Base-by-base conservation (phyloP, 1,140 invertebrate genomes). In the Dryas iulia region DNA sequence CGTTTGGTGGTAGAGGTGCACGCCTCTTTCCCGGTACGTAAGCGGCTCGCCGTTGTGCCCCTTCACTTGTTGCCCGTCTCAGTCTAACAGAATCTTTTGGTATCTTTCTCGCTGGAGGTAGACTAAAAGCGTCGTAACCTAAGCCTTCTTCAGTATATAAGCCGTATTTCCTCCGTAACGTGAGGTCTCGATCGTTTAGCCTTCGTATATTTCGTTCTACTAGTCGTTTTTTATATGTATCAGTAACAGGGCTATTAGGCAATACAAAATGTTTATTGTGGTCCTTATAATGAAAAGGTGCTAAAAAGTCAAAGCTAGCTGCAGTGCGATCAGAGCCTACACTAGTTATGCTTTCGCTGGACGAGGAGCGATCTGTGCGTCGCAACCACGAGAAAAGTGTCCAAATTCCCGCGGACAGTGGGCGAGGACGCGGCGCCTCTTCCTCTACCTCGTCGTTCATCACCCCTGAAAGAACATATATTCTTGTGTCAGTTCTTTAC, bases 251-350 rank as follows among this genome's bases (percentile, higher is more conserved):
- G 11, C 88, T 90, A 3, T 82, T 78, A 18, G 89, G 76, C 64
- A 93, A 78, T 69, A 87, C 64, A 76, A 92, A 71, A 58, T 88
- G 74, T 65, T 78, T 73, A 21, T 77, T 74, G 35, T 78, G 73
- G 47, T 86, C 66, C 35, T 87, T 74, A 79, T 93, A 92, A 26
- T 86, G 81, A 21, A 85, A 81, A 3, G 94, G 93, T n/a, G 92
- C 82, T 58, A 95, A 82, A 78, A 95, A 96, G 6, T 95, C 94
- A 81, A 96, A 96, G 75, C 95, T 96, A 6, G 93, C 94, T 0
- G 94, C 94, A 0, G 95, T 96, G 14, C 95, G 93, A 14, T 94
- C 95, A 74, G 95, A 96, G 73, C 94, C 88, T 10, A 82, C 86
- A 66, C 86, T 90, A 3, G 84, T 87, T 11, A 91, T 72, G 52